Conservation (phyloP, 2,113 vertebrate species). For the Typhlomys cinereus region DNA sequence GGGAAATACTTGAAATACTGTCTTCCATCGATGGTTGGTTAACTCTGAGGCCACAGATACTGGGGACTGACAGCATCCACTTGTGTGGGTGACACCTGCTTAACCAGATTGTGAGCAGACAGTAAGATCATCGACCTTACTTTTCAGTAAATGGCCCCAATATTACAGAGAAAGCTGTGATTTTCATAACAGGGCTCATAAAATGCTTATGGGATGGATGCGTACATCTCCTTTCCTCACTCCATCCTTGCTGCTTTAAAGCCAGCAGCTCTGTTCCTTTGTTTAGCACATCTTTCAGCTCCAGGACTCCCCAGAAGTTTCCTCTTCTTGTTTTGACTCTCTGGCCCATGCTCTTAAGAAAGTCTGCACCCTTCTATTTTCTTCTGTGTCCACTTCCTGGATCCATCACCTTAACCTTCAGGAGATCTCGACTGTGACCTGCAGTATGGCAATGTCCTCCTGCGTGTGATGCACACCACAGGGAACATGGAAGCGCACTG, state of each 20-base stretch:
- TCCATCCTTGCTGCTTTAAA: not conserved
- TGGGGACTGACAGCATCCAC: not conserved
- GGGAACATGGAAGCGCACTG: not conserved
- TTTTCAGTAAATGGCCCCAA: not conserved
- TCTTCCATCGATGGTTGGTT: not conserved
- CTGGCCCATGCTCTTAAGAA: not conserved
- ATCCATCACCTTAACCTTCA: not conserved
- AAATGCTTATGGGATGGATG: not conserved
- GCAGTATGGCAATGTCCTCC: too few relatives aligned
- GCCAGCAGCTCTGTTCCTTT: not conserved
- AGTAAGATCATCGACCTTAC: not conserved
- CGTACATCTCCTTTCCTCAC: not conserved
- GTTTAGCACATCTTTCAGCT: not conserved
- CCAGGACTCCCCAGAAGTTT: not conserved
- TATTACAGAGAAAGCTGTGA: not conserved
- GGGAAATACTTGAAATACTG: not conserved
- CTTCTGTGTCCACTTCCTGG: not conserved
- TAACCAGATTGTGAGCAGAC: not conserved
- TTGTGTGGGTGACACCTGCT: not conserved
- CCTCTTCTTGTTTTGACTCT: not conserved
- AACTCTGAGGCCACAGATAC: not conserved
- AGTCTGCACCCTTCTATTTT: not conserved
- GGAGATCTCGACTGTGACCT: not conserved
- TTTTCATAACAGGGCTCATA: not conserved
- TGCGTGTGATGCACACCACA: accelerated